These are phyloP conservation scores for Lymantria monacha DNA, from an alignment of 2,888 invertebrate genomes.

Conservation along the genomic window DNA sequence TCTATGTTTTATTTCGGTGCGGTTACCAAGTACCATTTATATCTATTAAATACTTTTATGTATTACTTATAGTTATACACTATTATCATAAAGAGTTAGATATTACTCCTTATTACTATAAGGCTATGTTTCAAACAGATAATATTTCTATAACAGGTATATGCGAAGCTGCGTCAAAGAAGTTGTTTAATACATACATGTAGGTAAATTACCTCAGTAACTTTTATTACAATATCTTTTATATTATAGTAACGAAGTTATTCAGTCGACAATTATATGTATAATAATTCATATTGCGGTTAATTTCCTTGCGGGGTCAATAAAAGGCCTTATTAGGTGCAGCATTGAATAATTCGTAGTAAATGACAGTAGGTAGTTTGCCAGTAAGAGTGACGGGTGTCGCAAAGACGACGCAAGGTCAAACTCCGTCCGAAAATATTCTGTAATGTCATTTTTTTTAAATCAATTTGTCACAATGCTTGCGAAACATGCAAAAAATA, in stretches of 20 bases:
- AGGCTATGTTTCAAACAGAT: no score
- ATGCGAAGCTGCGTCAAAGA: no score
- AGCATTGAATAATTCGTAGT: constrained; percentile 30
- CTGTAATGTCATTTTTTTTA: constrained; percentile 50
- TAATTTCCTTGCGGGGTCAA: constrained; percentile 29
- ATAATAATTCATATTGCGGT: constrained; percentile 11
- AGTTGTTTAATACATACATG: no score
- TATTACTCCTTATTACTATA: no score
- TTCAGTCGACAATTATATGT: neutral
- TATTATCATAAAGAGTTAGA: no score
- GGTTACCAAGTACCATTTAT: no score
- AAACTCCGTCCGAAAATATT: constrained; percentile 48
- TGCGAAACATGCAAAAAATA: constrained; percentile 35
- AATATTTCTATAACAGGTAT: no score
- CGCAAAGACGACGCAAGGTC: constrained; percentile 56
- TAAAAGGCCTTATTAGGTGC: constrained; percentile 33
- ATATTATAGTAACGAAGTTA: neutral
- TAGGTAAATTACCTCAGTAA: no score
- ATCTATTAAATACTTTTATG: no score
- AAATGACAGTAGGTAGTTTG: constrained; percentile 21
- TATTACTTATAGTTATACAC: no score
- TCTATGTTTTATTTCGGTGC: no score
- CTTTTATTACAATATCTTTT: no score
- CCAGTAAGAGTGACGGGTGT: constrained; percentile 40
- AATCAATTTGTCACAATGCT: constrained; percentile 47